Evolutionary conservation across 2,113 vertebrate species (phyloP).

Genomic region (Bos indicus): DNA sequence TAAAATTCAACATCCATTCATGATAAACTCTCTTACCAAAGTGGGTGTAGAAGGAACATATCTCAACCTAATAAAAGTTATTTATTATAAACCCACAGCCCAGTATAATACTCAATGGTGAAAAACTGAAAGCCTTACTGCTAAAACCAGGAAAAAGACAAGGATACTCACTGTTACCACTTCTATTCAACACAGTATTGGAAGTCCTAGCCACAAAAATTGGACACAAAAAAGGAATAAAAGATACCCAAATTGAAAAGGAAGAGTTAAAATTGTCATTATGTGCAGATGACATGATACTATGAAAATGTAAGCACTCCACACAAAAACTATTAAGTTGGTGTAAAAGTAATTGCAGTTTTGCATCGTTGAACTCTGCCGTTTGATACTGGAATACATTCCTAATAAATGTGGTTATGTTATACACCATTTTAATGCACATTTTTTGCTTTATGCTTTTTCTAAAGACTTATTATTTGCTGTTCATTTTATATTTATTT

Average conservation of each 20-base stretch:
- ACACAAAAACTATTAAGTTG: background rate
- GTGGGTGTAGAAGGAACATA: background rate
- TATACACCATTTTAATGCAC: background rate
- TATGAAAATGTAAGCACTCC: background rate
- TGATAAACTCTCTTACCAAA: background rate
- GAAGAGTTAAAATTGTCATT: background rate
- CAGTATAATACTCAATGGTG: background rate
- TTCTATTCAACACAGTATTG: background rate
- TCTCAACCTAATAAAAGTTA: background rate
- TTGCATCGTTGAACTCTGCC: background rate
- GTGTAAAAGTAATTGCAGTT: background rate
- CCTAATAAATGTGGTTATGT: background rate
- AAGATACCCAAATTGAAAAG: background rate
- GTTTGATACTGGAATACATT: background rate
- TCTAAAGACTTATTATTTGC: background rate
- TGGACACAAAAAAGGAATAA: background rate
- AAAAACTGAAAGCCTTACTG: background rate
- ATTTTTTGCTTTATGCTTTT: background rate
- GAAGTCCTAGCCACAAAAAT: background rate
- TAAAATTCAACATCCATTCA: background rate
- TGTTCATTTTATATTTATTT: background rate
- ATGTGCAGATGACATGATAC: background rate
- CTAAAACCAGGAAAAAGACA: background rate
- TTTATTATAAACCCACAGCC: background rate
- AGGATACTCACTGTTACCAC: background rate